Conservation (phyloP, 2,113 vertebrate genomes). For the Pardalotus punctatus region DNA sequence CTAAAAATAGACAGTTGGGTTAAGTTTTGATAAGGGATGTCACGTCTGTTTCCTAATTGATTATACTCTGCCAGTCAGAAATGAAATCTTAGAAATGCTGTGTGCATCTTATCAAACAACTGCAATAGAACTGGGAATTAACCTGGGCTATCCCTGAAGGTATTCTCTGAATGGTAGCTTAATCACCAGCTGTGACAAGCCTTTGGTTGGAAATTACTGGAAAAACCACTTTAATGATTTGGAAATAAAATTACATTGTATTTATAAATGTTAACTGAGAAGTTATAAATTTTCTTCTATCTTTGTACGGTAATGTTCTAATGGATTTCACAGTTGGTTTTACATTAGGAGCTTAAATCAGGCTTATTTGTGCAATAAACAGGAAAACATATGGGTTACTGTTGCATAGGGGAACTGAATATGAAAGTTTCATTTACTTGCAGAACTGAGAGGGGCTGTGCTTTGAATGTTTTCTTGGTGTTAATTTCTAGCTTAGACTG, state of each 20-base stretch:
- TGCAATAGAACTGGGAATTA: not conserved
- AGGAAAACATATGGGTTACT: not conserved
- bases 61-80: not conserved
- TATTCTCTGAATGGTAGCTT: not conserved
- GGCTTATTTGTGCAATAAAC: not conserved
- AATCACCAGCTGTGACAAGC: not conserved
- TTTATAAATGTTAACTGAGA: not conserved
- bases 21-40: constrained; percentile 11
- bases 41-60: not conserved
- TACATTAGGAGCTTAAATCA: not conserved
- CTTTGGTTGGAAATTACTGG: not conserved
- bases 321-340: not conserved
- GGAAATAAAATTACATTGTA: not conserved
- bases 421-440: not conserved
- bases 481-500: not conserved
- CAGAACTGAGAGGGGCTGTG: not conserved
- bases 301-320: not conserved
- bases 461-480: not conserved
- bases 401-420: not conserved
- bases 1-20: not conserved
- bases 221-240: not conserved
- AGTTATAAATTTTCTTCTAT: not conserved
- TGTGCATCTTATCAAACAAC: not conserved
- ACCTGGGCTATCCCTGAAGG: not conserved
- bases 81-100: not conserved